Conservation (phyloP, 2,113 vertebrate genomes). For the Cyphomyrus discorhynchus region DNA sequence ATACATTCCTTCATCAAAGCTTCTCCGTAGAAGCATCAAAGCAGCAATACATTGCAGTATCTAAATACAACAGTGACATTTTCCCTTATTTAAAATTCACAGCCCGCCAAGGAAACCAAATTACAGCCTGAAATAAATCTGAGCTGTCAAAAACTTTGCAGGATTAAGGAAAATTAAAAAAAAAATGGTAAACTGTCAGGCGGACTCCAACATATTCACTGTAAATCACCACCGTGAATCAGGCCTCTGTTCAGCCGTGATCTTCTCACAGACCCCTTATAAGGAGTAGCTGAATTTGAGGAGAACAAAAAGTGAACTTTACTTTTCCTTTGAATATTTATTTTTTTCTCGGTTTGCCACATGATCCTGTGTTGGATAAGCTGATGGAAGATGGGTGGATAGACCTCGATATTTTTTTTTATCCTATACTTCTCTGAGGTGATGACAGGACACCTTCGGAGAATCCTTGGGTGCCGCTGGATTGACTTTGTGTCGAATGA, state of each 20-base stretch:
- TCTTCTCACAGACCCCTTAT: background rate
- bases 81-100: slow-evolving; percentile 44
- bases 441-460: no score
- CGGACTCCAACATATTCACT: background rate
- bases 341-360: background rate
- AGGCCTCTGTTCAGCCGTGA: background rate
- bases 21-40: slow-evolving; percentile 9
- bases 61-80: slow-evolving; percentile 47
- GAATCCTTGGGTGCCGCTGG: no score
- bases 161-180: background rate
- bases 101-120: slow-evolving; percentile 45
- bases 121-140: background rate
- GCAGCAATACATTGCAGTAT: slow-evolving; percentile 47
- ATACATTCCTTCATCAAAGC: background rate
- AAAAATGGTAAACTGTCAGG: background rate
- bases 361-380: background rate
- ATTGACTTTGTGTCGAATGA: no score
- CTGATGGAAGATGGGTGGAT: background rate
- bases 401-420: background rate
- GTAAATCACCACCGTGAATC: background rate
- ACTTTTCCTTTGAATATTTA: background rate
- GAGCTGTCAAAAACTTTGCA: background rate
- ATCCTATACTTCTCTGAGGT: background rate
- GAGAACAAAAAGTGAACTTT: background rate
- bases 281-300: background rate